phyloP scores from a whole-genome alignment of 2,888 invertebrate species.

The Hydrotaea cyrtoneurina region DNA sequence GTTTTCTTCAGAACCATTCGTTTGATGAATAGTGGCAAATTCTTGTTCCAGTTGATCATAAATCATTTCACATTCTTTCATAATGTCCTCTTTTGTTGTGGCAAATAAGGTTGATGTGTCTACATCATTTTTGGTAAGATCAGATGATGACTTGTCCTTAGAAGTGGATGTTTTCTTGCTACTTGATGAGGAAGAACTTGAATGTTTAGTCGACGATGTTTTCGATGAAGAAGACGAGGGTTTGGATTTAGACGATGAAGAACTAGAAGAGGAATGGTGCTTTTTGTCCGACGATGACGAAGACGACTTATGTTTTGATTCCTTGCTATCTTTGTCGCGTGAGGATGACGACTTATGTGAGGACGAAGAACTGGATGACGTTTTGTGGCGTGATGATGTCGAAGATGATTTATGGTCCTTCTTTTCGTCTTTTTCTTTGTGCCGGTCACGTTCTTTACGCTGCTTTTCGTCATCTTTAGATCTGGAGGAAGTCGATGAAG shows the following conservation, averaged over 20 bases:
- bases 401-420: constrained; percentile 50
- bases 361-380: background rate
- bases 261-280: constrained; percentile 64
- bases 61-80: constrained; percentile 92
- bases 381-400: constrained; percentile 14
- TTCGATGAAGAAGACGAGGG: constrained; percentile 60
- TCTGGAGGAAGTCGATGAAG: constrained; percentile 60
- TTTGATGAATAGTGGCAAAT: constrained; percentile 74
- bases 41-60: constrained; percentile 88
- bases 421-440: constrained; percentile 62
- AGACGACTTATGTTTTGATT: constrained; percentile 69
- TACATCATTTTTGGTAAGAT: background rate
- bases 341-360: constrained; percentile 55
- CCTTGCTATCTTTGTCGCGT: constrained; percentile 52
- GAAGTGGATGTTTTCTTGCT: constrained; percentile 62
- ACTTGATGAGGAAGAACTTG: constrained; percentile 47
- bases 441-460: constrained; percentile 67
- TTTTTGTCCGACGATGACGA: constrained; percentile 70
- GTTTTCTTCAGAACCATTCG: constrained; percentile 68
- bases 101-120: constrained; percentile 69
- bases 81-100: constrained; percentile 86
- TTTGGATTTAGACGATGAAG: constrained; percentile 59
- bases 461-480: constrained; percentile 53
- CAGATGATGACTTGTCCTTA: constrained; percentile 28
- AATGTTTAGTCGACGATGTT: background rate